A percentile compares a stretch with the other conserved stretches of the same genome.
Conservation (phyloP, 2,797 vertebrate species). For the Coilia nasus region DNA sequence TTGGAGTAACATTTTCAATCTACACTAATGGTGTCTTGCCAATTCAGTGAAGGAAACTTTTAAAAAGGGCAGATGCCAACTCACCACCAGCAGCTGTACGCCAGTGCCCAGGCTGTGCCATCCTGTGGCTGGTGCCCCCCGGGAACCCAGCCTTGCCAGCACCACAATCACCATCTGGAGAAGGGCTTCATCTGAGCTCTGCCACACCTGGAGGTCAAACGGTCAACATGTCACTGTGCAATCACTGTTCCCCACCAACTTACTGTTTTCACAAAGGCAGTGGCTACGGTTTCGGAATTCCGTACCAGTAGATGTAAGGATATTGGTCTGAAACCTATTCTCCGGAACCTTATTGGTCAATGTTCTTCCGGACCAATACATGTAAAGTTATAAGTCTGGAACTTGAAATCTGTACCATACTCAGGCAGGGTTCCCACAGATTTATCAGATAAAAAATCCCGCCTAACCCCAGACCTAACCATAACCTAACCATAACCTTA, state of each 20-base stretch:
- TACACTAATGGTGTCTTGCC: neutral
- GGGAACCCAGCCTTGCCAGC: conserved; percentile 73
- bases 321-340: too few relatives aligned
- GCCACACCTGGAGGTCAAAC: conserved; percentile 83
- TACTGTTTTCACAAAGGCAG: too few relatives aligned
- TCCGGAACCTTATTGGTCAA: too few relatives aligned
- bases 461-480: too few relatives aligned
- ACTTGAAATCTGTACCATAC: too few relatives aligned
- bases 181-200: conserved; percentile 90
- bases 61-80: neutral
- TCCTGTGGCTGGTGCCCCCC: conserved; percentile 73
- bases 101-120: conserved; percentile 87
- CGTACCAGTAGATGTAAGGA: too few relatives aligned
- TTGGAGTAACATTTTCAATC: neutral
- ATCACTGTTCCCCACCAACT: neutral
- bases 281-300: too few relatives aligned
- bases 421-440: too few relatives aligned
- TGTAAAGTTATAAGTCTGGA: too few relatives aligned
- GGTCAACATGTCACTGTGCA: neutral
- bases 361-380: too few relatives aligned
- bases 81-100: conserved; percentile 92
- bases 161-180: conserved; percentile 86
- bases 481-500: too few relatives aligned
- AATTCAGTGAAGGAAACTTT: neutral
- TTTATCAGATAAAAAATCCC: too few relatives aligned